phyloP scores from a whole-genome alignment of 2,797 vertebrate species.

The Scarus forsteni region DNA sequence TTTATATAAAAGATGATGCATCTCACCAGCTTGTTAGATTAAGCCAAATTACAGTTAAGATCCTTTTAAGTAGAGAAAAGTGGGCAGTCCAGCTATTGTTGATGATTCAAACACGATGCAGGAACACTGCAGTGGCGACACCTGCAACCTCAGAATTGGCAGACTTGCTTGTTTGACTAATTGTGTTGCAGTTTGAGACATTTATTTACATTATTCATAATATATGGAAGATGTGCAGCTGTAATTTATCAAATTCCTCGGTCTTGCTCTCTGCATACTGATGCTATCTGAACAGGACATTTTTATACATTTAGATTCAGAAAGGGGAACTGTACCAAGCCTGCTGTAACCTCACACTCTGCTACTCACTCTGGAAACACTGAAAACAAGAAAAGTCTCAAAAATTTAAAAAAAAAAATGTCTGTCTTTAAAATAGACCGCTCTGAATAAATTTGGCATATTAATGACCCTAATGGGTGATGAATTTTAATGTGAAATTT shows the following conservation, averaged over 20 bases:
- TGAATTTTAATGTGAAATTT: slow-evolving; percentile 50
- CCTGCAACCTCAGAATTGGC: slow-evolving; percentile 46
- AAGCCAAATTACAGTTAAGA: slow-evolving; percentile 55
- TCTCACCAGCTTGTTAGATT: slow-evolving; percentile 43
- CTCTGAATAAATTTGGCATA: slow-evolving; percentile 31
- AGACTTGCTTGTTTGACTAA: slow-evolving; percentile 47
- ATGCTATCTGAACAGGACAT: slow-evolving; percentile 30
- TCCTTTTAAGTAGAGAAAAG: slow-evolving; percentile 43
- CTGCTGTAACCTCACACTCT: neutral
- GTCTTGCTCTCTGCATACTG: slow-evolving; percentile 22
- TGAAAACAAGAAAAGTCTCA: slow-evolving; percentile 12
- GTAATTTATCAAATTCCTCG: slow-evolving; percentile 45
- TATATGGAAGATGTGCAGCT: slow-evolving; percentile 35
- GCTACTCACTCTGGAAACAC: slow-evolving; percentile 3
- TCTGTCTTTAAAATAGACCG: neutral
- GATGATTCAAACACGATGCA: slow-evolving; percentile 32
- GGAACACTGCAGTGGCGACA: slow-evolving; percentile 21
- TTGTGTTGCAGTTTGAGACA: slow-evolving; percentile 38
- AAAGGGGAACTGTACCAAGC: slow-evolving; percentile 16
- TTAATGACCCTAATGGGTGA: slow-evolving; percentile 11
- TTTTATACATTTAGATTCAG: slow-evolving; percentile 36
- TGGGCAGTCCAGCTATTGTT: slow-evolving; percentile 27
- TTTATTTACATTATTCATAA: slow-evolving; percentile 46
- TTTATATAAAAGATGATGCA: slow-evolving; percentile 40
- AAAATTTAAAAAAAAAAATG: slow-evolving; percentile 13